Conservation (phyloP, 1,140 invertebrate species). For the Drosophila simulans region DNA sequence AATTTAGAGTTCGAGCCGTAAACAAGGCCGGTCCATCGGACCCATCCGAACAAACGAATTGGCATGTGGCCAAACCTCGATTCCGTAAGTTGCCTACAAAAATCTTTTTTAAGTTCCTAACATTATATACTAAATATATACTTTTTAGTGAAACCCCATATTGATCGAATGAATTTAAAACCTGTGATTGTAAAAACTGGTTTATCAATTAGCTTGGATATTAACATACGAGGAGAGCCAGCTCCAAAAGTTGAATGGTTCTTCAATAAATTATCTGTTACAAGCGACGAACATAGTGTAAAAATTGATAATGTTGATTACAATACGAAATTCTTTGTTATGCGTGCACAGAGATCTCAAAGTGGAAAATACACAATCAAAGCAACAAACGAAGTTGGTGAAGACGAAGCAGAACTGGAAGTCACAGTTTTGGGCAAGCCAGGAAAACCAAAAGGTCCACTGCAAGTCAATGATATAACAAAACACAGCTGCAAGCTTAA, state of each 20-base stretch:
- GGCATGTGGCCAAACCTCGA: slow-evolving; percentile 97
- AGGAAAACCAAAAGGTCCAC: slow-evolving; percentile 92
- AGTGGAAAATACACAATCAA: slow-evolving; percentile 96
- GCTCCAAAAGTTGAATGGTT: slow-evolving; percentile 95
- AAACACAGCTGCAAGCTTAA: slow-evolving; percentile 97
- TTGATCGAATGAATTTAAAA: slow-evolving; percentile 95
- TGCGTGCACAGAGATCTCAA: slow-evolving; percentile 92
- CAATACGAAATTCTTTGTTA: slow-evolving; percentile 95
- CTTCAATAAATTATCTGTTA: slow-evolving; percentile 91
- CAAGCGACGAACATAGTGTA: slow-evolving; percentile 89
- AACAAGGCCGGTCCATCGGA: slow-evolving; percentile 98
- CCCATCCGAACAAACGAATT: slow-evolving; percentile 96
- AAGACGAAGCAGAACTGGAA: slow-evolving; percentile 96
- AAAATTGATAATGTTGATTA: slow-evolving; percentile 94
- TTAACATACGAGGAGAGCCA: slow-evolving; percentile 97
- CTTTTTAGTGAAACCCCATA: slow-evolving; percentile 93
- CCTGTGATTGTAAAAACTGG: slow-evolving; percentile 94
- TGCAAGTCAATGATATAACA: slow-evolving; percentile 95
- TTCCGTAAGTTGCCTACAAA: slow-evolving; percentile 89
- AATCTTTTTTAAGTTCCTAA: background rate
- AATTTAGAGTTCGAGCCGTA: slow-evolving; percentile 96
- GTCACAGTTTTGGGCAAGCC: slow-evolving; percentile 94
- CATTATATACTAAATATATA: slow-evolving; percentile 2
- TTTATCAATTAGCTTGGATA: slow-evolving; percentile 94
- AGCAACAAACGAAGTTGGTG: slow-evolving; percentile 96